Conservation (phyloP, 2,888 invertebrate genomes). For the Quadriops clusia region DNA sequence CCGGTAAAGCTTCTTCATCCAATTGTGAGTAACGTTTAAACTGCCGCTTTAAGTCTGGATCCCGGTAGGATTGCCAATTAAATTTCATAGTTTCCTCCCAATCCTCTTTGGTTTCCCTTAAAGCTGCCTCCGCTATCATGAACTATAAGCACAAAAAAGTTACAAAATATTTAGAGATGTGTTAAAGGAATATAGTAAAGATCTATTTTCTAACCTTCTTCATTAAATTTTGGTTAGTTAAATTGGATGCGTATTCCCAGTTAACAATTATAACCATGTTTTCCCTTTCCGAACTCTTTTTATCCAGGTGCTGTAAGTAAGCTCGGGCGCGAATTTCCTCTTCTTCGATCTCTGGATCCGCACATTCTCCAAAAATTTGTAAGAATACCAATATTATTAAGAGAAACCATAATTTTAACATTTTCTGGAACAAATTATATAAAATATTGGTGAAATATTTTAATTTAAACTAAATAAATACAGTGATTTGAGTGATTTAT, state of each 20-base stretch:
- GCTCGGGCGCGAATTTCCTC: conserved; percentile 48
- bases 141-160: conserved; percentile 30
- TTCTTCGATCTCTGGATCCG: conserved; percentile 35
- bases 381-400: not conserved
- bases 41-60: conserved; percentile 57
- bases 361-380: conserved; percentile 9
- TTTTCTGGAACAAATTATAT: too few species aligned
- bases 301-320: conserved; percentile 51
- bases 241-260: conserved; percentile 67
- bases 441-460: too few species aligned
- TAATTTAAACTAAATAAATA: too few species aligned
- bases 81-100: conserved; percentile 57
- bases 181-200: not conserved
- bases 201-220: conserved; percentile 32
- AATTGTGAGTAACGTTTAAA: conserved; percentile 62
- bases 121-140: conserved; percentile 32
- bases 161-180: not conserved
- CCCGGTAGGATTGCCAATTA: conserved; percentile 60
- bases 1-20: conserved; percentile 60
- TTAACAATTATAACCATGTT: conserved; percentile 50
- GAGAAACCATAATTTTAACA: too few species aligned
- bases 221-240: conserved; percentile 59
- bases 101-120: conserved; percentile 47
- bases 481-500: too few species aligned
- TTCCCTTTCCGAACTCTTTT: conserved; percentile 44